Conservation (phyloP, 2,113 vertebrate species). For the Melanerpes aurifrons region DNA sequence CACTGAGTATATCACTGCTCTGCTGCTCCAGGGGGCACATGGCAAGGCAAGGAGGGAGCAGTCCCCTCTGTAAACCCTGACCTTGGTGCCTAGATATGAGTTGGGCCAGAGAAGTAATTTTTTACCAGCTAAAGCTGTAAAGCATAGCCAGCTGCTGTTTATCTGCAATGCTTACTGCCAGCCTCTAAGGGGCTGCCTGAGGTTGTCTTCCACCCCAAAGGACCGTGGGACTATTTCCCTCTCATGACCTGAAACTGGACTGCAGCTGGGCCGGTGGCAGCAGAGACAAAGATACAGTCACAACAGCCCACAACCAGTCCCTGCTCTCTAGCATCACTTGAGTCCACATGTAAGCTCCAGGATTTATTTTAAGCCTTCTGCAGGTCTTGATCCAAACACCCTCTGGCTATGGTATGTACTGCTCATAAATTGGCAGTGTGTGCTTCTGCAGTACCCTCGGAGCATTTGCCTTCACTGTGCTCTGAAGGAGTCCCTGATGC, state of each 20-base stretch:
- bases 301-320: neutral
- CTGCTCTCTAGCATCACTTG: neutral
- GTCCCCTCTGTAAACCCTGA: neutral
- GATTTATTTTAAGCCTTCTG: conserved; percentile 17
- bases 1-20: neutral
- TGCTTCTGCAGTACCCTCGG: neutral
- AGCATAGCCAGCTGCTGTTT: neutral
- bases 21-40: neutral
- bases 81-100: neutral
- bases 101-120: neutral
- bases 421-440: neutral
- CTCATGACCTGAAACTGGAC: neutral
- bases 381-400: neutral
- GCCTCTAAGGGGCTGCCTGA: neutral
- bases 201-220: neutral
- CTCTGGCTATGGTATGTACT: neutral
- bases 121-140: neutral
- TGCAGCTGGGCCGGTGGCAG: neutral
- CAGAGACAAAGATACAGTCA: neutral
- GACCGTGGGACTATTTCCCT: neutral
- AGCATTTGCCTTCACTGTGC: neutral
- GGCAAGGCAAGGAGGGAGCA: neutral
- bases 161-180: neutral
- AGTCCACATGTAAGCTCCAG: neutral
- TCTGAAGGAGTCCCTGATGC: neutral